Conservation (phyloP, 2,888 invertebrate genomes). For the Sympetrum striolatum region DNA sequence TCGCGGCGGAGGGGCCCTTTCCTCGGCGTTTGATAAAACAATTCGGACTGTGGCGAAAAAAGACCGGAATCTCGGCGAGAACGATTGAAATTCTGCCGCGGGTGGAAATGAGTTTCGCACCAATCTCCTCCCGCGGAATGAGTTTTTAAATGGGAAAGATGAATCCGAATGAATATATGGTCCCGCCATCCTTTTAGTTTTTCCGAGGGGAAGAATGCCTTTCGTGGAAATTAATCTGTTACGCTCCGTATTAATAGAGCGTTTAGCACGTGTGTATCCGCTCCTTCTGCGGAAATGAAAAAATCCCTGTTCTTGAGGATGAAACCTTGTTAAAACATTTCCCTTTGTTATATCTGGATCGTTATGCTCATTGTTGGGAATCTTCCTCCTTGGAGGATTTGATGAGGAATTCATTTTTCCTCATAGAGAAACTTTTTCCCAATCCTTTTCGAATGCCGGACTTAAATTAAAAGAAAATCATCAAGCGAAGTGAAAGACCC, state of each 20-base stretch:
- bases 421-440: too few species aligned
- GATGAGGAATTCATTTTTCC: not conserved
- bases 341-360: not conserved
- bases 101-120: not conserved
- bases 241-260: not conserved
- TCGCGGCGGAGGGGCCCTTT: not conserved
- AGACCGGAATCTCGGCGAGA: not conserved
- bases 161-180: not conserved
- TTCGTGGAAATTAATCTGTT: not conserved
- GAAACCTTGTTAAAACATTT: not conserved
- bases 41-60: not conserved
- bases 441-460: too few species aligned
- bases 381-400: not conserved
- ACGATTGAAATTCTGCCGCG: conserved; percentile 4
- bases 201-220: not conserved
- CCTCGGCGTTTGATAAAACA: not conserved
- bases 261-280: not conserved
- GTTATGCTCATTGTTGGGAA: not conserved
- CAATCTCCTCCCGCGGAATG: not conserved
- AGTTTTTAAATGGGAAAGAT: conserved; percentile 22
- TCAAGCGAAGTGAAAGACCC: too few species aligned
- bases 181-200: not conserved
- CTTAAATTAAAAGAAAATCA: too few species aligned
- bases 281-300: not conserved
- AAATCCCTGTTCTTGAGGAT: not conserved